Conservation (phyloP, 2,888 invertebrate genomes). For the Lymantria monacha region DNA sequence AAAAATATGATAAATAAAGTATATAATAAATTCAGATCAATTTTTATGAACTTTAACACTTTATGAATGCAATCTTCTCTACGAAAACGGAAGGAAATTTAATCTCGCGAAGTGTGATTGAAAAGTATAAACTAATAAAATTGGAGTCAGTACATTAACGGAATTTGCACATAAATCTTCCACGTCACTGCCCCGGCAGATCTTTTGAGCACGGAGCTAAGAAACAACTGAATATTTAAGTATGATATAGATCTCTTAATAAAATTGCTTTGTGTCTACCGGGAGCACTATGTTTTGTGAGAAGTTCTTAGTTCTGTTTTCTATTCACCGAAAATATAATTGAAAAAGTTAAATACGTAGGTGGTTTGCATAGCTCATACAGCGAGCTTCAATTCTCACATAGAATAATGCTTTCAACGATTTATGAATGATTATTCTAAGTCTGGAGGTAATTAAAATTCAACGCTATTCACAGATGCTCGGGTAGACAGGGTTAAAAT, state of each 20-base stretch:
- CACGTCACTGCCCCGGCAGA: constrained; percentile 41
- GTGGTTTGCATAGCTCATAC: no score
- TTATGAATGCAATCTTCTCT: constrained; percentile 6
- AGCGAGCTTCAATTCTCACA: no score
- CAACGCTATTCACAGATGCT: no score
- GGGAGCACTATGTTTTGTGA: background rate
- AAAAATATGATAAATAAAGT: no score
- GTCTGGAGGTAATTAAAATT: no score
- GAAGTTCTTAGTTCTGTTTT: background rate
- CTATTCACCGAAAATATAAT: background rate
- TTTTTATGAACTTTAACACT: constrained; percentile 5
- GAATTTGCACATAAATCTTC: constrained; percentile 61
- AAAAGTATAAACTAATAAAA: constrained; percentile 53
- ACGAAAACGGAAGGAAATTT: constrained; percentile 14
- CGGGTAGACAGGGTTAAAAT: no score
- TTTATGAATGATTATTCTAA: no score
- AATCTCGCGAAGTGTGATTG: constrained; percentile 41
- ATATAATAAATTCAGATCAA: background rate
- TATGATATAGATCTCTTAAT: background rate
- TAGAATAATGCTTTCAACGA: no score
- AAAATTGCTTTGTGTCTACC: constrained; percentile 1
- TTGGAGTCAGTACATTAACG: constrained; percentile 51
- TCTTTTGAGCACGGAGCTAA: constrained; percentile 7
- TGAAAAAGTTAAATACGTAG: no score
- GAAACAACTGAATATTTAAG: constrained; percentile 5